These are phyloP conservation scores for Mylabris phalerata DNA, from an alignment of 1,140 invertebrate species.

Conservation along the genomic window DNA sequence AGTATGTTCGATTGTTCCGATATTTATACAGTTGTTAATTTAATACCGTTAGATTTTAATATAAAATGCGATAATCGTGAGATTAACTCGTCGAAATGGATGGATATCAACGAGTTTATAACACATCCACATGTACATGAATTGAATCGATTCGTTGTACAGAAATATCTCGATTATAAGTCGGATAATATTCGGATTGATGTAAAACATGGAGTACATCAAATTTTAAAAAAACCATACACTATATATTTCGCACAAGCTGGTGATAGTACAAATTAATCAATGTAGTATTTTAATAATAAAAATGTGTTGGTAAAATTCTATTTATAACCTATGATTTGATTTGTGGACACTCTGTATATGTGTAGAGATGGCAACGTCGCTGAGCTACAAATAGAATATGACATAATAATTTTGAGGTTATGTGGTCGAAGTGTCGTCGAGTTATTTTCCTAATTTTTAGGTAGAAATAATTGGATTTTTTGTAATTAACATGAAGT, in stretches of 20 bases:
- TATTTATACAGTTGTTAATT: constrained; percentile 70
- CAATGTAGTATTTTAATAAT: too few relatives aligned
- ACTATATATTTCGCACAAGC: constrained; percentile 29
- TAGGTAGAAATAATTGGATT: too few relatives aligned
- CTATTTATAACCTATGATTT: too few relatives aligned
- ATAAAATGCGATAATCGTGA: constrained; percentile 67
- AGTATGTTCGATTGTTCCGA: constrained; percentile 76
- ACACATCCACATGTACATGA: constrained; percentile 65
- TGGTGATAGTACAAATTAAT: too few relatives aligned
- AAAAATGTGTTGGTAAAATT: too few relatives aligned
- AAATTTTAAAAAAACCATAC: constrained; percentile 37
- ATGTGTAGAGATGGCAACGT: too few relatives aligned
- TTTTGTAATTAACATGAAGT: too few relatives aligned
- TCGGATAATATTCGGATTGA: constrained; percentile 52
- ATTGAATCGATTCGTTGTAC: constrained; percentile 61
- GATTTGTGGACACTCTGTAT: too few relatives aligned
- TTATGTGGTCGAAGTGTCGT: too few relatives aligned
- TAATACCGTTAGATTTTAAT: constrained; percentile 58
- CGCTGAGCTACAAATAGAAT: too few relatives aligned
- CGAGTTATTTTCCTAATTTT: too few relatives aligned
- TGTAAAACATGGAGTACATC: constrained; percentile 42
- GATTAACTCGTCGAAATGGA: constrained; percentile 73
- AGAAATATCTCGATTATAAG: constrained; percentile 58
- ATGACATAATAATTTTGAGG: too few relatives aligned
- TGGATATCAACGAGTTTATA: constrained; percentile 69